Conservation (phyloP, 2,113 vertebrate species). For the Trematomus loennbergii region DNA sequence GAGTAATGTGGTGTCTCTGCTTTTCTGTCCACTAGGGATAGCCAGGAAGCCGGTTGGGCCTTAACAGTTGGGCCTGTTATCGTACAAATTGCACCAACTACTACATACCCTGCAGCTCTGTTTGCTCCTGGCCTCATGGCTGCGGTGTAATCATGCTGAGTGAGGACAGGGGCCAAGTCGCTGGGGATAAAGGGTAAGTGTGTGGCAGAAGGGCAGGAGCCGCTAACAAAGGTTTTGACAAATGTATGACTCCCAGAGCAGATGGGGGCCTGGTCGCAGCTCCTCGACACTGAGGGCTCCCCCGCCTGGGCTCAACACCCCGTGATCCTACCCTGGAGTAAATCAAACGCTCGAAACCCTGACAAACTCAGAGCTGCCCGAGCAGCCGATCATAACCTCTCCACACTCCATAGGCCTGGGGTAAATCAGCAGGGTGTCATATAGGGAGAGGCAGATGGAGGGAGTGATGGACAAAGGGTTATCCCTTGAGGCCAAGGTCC, state of each 20-base stretch:
- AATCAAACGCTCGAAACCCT: slow-evolving; percentile 63
- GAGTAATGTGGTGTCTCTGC: slow-evolving; percentile 2
- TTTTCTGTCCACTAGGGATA: slow-evolving; percentile 16
- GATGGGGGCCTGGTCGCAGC: slow-evolving; percentile 39
- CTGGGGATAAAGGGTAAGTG: slow-evolving; percentile 55
- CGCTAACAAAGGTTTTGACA: slow-evolving; percentile 65
- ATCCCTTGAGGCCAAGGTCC: slow-evolving; percentile 42
- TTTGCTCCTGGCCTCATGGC: slow-evolving; percentile 11
- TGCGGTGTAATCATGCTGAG: slow-evolving; percentile 61
- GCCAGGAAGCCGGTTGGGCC: slow-evolving; percentile 9
- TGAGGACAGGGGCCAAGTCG: slow-evolving; percentile 57
- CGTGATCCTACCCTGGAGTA: slow-evolving; percentile 65
- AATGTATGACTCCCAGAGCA: slow-evolving; percentile 72
- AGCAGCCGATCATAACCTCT: neutral
- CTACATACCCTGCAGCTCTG: slow-evolving; percentile 21
- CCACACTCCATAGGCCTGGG: slow-evolving; percentile 39
- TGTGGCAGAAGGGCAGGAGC: slow-evolving; percentile 62
- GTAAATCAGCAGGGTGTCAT: slow-evolving; percentile 62
- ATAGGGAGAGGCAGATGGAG: slow-evolving; percentile 36
- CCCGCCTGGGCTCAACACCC: slow-evolving; percentile 44
- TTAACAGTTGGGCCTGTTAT: slow-evolving; percentile 47
- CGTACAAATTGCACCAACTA: slow-evolving; percentile 1
- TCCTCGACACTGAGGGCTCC: slow-evolving; percentile 26
- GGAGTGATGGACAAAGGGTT: slow-evolving; percentile 54
- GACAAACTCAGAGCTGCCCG: slow-evolving; percentile 26